A percentile compares a stretch with the other conserved stretches of the same genome.
These are phyloP conservation scores for Phalacrocorax pelagicus DNA, from an alignment of 2,113 vertebrate species.

Conservation along the genomic window DNA sequence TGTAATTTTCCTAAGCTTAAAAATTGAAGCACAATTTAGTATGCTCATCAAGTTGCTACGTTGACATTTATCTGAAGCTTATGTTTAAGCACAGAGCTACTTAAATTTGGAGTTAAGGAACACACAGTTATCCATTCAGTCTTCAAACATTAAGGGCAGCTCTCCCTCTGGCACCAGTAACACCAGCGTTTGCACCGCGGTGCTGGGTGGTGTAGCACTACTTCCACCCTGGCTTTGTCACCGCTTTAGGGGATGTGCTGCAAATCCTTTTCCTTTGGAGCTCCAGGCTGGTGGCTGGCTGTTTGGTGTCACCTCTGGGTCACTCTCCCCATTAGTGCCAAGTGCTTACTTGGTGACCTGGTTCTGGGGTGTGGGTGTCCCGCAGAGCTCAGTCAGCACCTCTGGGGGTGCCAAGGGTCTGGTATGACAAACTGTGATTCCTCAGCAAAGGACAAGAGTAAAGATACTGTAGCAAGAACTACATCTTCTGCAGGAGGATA, in stretches of 20 bases:
- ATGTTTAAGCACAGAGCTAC: neutral
- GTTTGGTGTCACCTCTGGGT: neutral
- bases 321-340: neutral
- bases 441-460: neutral
- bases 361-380: neutral
- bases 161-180: neutral
- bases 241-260: rapidly evolving
- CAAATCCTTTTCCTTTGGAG: neutral
- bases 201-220: neutral
- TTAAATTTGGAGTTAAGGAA: neutral
- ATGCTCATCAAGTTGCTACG: neutral
- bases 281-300: neutral
- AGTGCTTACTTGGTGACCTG: neutral
- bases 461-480: neutral
- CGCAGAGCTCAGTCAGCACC: neutral
- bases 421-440: neutral
- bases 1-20: neutral
- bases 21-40: neutral
- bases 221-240: neutral
- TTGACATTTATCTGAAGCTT: neutral
- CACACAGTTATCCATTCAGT: rapidly evolving
- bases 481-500: neutral
- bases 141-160: neutral
- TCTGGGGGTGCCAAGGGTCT: neutral
- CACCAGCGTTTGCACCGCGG: neutral